Base-by-base conservation (phyloP, 2,888 invertebrate genomes). In the Volucella inflata region DNA sequence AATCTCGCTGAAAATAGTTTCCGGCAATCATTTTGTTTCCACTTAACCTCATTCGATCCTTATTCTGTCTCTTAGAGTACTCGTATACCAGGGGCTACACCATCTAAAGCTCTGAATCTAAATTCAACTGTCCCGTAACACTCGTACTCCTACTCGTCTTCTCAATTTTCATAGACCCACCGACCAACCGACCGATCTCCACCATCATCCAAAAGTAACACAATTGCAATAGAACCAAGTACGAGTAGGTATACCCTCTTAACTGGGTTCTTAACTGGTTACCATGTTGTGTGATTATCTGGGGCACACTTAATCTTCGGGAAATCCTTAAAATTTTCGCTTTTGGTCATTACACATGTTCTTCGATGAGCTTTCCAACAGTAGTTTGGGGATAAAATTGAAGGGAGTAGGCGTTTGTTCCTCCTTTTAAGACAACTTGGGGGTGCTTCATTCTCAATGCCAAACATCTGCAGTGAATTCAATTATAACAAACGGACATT, bases 1-100 rank as follows among this genome's bases (percentile, higher is more conserved):
- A 91, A 91, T 91, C 91, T 91, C 90, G 89, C 90, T 89, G 90
- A 90, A 90, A 91, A 91, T 91, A 91, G 91, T 91, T 91, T 91
- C 91, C 91, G 90, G 90, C 90, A 90, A 79, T 87, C 87, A 85
- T 87, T 90, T 90, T 89, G 74, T 70, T 79, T 77, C 76, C 79
- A 71, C 79, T 85, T 78, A 85, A 80, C 80, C 81, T 77, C 81
- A 81, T 85, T 85, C 76, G 81, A 85, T 81, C 65, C 67, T 76
- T 57, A 67, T 14, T 55, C 59, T 51, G 48, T 59, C 65, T 74
- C 59, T 53, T 14, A n/a, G 62, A 30, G 36, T 48, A 75, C 40
- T 44, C 48, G 36, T 48, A 1, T 11, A 38, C 38, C 60, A 71
- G 30, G 55, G 30, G 60, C 8, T 17, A 53, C 40, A 40, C 50